Evolutionary conservation across 1,140 invertebrate species (phyloP), one percentile per base, ranked within the genome.

Genomic region (Apolygus lucorum): DNA sequence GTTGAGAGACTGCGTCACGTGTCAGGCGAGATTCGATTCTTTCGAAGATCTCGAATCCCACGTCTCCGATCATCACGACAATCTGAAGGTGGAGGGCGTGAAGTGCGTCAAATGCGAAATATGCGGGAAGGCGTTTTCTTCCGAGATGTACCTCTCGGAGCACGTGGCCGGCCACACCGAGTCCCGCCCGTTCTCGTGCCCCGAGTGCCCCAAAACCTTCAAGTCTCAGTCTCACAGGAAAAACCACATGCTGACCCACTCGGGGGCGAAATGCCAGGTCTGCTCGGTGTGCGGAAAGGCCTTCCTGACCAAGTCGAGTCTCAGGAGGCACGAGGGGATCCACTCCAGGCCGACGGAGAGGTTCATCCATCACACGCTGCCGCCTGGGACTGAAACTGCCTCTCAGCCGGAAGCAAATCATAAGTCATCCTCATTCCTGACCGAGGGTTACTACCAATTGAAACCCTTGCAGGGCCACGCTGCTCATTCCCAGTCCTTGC

Each of bases 41-140:
- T 69, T 52, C 24, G 72, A 68, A n/a, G 68, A 72, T 11, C 68
- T 73, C 2, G 69, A 73, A 62, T 28, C 34, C 52, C 71, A 72
- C 52, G 29, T 72, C n/a, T 28, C 65, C 1, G 69, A 49, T n/a
- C 65, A 67, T 25, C 21, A 27, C n/a, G 49, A 49, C 14, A n/a
- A n/a, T n/a, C n/a, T n/a, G n/a, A 2, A n/a, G n/a, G 2, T 1
- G 11, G 65, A 13, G 11, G 27, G n/a, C 22, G 17, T n/a, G n/a
- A 26, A 64, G 26, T 25, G 24, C 24, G 63, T 26, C 24, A 21
- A 25, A 22, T 69, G 68, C 26, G 68, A 69, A 8, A 63, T 69
- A 25, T 69, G 68, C 27, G 49, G 34, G 24, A 69, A 69, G 63
- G 63, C 22, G 17, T 69, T 69, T 21, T 52, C 21, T 34, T n/a